A percentile compares a stretch with the other conserved stretches of the same genome.
These are phyloP conservation scores for Apamea crenata DNA, from an alignment of 2,888 invertebrate species.

Conservation along the genomic window DNA sequence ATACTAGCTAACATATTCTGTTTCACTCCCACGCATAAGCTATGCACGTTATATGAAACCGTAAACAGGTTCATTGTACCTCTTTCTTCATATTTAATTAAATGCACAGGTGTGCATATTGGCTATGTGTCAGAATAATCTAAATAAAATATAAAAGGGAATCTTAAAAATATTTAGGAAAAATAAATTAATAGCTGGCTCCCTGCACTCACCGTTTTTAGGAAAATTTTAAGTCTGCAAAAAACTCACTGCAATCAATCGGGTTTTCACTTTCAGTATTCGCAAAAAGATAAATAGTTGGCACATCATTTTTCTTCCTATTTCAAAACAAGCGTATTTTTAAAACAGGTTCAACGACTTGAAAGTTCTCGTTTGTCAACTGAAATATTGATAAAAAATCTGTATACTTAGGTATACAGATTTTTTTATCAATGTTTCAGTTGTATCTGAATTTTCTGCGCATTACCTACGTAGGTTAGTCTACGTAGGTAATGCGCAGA, in stretches of 20 bases:
- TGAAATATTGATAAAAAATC: constrained; percentile 16
- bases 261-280: constrained; percentile 27
- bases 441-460: too few species aligned
- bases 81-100: not conserved
- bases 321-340: constrained; percentile 55
- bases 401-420: too few species aligned
- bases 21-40: not conserved
- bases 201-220: not conserved
- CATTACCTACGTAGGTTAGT: too few species aligned
- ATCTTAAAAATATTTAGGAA: not conserved
- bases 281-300: constrained; percentile 41
- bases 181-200: not conserved
- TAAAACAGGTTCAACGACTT: constrained; percentile 55
- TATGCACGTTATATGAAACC: not conserved
- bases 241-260: constrained; percentile 42
- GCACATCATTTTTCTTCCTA: constrained; percentile 37
- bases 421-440: too few species aligned
- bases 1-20: constrained; percentile 9
- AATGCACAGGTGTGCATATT: not conserved
- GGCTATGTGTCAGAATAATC: not conserved
- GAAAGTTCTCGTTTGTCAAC: constrained; percentile 7
- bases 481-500: not conserved
- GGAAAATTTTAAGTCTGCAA: constrained; percentile 2
- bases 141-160: not conserved
- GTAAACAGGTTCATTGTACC: not conserved